Base-by-base conservation (phyloP, 2,797 vertebrate species). In the Selene dorsalis region DNA sequence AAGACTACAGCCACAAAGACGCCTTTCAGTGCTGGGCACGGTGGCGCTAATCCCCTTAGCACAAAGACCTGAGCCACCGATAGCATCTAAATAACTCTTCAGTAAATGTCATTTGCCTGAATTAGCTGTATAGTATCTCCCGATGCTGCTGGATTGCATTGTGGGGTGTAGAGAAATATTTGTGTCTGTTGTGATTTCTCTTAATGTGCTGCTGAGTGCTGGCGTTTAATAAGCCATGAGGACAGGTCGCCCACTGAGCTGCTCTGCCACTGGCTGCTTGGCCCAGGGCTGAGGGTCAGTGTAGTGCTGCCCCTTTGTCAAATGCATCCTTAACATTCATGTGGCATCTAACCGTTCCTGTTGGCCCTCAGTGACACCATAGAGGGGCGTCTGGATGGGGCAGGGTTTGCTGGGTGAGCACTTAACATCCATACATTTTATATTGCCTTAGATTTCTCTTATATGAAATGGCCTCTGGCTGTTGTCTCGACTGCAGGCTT, bases 11-110 rank as follows among this genome's bases (percentile, higher is more conserved):
- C 89, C 88, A 94, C 92, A 93, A 93, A 92, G 91, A 88, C 82
- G 85, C 84, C 91, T 93, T 93, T 94, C 91, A 93, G 81, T 52
- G 7, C 59, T 28, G 78, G 87, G 83, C 89, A 91, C 60, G 87
- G 91, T 89, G 90, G 88, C 83, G 75, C 89, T 94, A 94, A 94
- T 94, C 94, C 92, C 85, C 82, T 92, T 80, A 93, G 84, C 89
- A 93, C 89, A 93, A 92, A 91, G 91, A 89, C 83, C 87, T 1
- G 16, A 87, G 85, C 87, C 77, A 80, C 87, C 69, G 93, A 94
- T 94, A 93, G 92, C 89, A 94, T 95, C 93, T 94, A 93, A 94
- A 93, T 95, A 93, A 92, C 89, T 89, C 87, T 81, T 88, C 91
- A 89, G 85, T 90, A 90, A 94, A 93, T 89, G 91, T 91, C 87